phyloP scores from a whole-genome alignment of 2,797 vertebrate species.

The Oreochromis grahami region DNA sequence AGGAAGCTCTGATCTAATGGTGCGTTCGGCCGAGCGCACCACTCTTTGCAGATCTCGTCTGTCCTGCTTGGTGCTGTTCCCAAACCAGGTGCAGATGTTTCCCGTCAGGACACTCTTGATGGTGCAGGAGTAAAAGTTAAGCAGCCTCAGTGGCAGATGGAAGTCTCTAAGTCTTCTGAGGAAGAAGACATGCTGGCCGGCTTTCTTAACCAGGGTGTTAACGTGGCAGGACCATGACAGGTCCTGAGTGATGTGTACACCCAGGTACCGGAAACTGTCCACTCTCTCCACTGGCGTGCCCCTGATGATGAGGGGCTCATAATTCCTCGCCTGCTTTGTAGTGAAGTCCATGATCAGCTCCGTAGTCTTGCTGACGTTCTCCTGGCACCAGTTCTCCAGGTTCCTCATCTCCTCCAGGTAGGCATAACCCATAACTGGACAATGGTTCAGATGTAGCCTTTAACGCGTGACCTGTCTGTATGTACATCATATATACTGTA shows the following conservation, averaged over 20 bases:
- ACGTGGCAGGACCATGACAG: not conserved
- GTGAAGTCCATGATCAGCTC: not conserved
- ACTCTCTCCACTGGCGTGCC: not conserved
- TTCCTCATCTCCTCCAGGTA: not conserved
- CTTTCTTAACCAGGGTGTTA: accelerated
- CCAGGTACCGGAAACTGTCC: accelerated
- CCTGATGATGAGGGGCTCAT: accelerated
- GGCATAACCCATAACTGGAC: not conserved
- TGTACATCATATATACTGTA: not conserved
- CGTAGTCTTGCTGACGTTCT: accelerated
- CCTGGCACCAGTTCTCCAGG: not conserved
- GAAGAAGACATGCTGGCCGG: accelerated
- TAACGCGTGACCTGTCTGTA: not conserved
- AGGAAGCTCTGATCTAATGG: too few relatives aligned
- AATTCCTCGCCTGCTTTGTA: not conserved
- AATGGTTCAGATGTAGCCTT: not conserved
- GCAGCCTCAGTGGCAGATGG: too few relatives aligned
- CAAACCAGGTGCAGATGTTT: too few relatives aligned
- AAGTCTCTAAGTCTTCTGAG: too few relatives aligned
- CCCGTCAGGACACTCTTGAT: too few relatives aligned
- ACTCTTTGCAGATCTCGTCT: accelerated
- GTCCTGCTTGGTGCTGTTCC: too few relatives aligned
- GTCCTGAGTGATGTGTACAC: not conserved
- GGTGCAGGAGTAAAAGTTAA: not conserved
- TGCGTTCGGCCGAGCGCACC: too few relatives aligned